These are phyloP conservation scores for Cryptoprocta ferox DNA, from an alignment of 2,797 vertebrate species.

Conservation along the genomic window DNA sequence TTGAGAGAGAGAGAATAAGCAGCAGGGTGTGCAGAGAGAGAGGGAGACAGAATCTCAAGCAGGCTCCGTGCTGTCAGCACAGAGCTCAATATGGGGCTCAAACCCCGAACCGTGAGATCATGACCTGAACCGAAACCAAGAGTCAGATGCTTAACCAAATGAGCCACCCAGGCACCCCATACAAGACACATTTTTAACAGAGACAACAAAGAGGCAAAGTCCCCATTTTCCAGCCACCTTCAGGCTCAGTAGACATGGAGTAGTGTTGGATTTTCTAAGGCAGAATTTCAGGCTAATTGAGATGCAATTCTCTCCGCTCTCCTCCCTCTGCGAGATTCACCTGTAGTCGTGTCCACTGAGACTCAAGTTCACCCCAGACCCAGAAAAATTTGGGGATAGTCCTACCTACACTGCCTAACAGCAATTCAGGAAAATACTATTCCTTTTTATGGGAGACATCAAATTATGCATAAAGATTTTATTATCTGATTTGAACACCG, in stretches of 20 bases:
- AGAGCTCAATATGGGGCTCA: too few relatives aligned
- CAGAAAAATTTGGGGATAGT: not conserved
- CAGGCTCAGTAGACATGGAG: not conserved
- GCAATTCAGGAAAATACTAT: not conserved
- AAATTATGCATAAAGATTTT: not conserved
- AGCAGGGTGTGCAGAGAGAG: too few relatives aligned
- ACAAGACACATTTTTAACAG: not conserved
- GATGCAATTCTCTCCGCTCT: not conserved
- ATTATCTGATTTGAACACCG: not conserved
- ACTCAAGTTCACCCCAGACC: not conserved
- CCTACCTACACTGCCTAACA: not conserved
- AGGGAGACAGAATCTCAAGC: too few relatives aligned
- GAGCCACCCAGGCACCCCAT: too few relatives aligned
- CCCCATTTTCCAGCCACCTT: not conserved
- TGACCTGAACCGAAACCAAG: too few relatives aligned
- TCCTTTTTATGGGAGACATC: not conserved
- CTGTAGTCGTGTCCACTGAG: rapidly evolving
- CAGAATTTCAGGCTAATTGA: not conserved
- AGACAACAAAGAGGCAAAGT: not conserved
- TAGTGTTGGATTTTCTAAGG: not conserved
- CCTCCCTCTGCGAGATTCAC: not conserved
- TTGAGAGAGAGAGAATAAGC: too few relatives aligned
- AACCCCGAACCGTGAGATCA: too few relatives aligned
- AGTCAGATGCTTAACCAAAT: too few relatives aligned
- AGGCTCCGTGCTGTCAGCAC: too few relatives aligned